phyloP scores from a whole-genome alignment of 1,140 invertebrate species.

The Zaprionus africanus region DNA sequence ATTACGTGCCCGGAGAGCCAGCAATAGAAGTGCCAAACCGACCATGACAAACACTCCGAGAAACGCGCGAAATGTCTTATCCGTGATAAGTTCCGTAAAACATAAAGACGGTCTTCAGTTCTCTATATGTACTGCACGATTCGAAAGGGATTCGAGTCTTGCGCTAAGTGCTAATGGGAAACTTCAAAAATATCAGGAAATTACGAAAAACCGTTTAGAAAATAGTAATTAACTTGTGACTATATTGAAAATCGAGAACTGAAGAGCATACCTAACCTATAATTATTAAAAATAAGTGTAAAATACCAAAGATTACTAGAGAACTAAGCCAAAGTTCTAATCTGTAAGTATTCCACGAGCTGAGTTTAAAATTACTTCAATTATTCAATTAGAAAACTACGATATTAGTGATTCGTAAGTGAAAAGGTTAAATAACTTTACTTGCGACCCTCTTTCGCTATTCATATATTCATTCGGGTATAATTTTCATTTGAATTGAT shows the following conservation, averaged over 20 bases:
- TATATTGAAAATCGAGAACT: background rate
- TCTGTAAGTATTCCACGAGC: background rate
- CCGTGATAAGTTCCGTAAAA: background rate
- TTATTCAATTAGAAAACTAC: conserved; percentile 1
- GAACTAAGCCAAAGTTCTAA: background rate
- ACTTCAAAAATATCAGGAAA: background rate
- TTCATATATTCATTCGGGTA: conserved; percentile 12
- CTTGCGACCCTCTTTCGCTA: background rate
- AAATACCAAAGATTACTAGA: background rate
- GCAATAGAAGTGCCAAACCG: conserved; percentile 4
- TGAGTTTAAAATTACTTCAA: background rate
- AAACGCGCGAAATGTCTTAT: background rate
- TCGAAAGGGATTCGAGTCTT: background rate
- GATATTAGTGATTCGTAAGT: background rate
- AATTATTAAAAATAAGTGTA: background rate
- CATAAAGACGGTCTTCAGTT: background rate
- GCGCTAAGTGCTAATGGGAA: background rate
- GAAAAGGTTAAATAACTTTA: background rate
- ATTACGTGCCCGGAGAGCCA: conserved; percentile 16
- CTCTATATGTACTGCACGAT: background rate
- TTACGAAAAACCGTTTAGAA: background rate
- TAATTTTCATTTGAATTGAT: conserved; percentile 9
- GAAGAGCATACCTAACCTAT: background rate
- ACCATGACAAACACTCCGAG: background rate
- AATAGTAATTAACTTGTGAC: background rate